Percentiles rank a stretch among this genome's conserved stretches.
Evolutionary conservation across 2,888 invertebrate species (phyloP).

Genomic region (Ormyrus labotus): DNA sequence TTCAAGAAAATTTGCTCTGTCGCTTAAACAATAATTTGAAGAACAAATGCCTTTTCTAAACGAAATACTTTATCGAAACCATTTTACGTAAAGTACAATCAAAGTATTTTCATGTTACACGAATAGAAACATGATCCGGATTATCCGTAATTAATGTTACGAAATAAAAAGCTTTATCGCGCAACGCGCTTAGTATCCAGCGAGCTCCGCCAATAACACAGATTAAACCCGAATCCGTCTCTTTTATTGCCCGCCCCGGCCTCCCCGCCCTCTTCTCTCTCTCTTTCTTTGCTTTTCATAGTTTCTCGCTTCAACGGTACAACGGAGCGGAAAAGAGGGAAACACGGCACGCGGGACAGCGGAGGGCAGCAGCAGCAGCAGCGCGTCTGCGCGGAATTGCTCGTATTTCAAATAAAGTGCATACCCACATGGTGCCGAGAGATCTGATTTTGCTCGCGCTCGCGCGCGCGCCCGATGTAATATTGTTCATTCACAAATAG

Average conservation of each 20-base stretch:
- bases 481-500: slow-evolving; percentile 47
- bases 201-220: neutral
- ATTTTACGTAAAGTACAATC: no score
- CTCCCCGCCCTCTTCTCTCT: neutral
- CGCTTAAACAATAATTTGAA: no score
- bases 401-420: slow-evolving; percentile 47
- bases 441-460: slow-evolving; percentile 22
- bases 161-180: no score
- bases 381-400: slow-evolving; percentile 34
- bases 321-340: neutral
- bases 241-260: neutral
- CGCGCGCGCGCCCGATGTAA: slow-evolving; percentile 5
- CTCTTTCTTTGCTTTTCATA: neutral
- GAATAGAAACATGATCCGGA: no score
- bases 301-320: neutral
- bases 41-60: no score
- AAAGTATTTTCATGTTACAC: no score
- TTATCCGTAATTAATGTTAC: no score
- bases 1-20: no score
- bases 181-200: no score
- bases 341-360: neutral
- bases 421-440: slow-evolving; percentile 33
- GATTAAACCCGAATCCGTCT: slow-evolving; percentile 18
- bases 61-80: no score
- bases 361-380: no score